Conservation (phyloP, 2,888 invertebrate genomes). For the Leptogaster cylindrica region DNA sequence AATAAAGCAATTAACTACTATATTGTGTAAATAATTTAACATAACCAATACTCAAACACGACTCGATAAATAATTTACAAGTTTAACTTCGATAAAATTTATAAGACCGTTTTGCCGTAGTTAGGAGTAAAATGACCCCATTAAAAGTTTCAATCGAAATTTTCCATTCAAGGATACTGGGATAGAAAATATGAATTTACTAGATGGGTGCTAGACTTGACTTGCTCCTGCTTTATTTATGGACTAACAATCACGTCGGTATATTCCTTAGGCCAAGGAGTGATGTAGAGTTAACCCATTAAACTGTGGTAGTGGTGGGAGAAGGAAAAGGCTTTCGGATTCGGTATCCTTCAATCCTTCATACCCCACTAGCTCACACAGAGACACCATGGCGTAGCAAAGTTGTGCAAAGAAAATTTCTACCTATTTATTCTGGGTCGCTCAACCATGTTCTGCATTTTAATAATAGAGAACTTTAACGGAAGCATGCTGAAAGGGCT, state of each 20-base stretch:
- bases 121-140: slow-evolving; percentile 21
- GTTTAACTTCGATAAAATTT: not conserved
- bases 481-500: slow-evolving; percentile 8
- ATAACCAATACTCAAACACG: slow-evolving; percentile 3
- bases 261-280: not conserved
- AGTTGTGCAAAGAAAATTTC: not conserved
- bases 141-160: slow-evolving; percentile 26
- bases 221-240: slow-evolving; percentile 14
- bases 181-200: slow-evolving; percentile 1
- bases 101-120: slow-evolving; percentile 7
- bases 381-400: not conserved
- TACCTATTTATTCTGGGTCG: slow-evolving; percentile 26
- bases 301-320: not conserved
- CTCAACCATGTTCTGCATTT: slow-evolving; percentile 32
- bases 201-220: not conserved
- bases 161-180: not conserved
- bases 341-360: not conserved
- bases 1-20: slow-evolving; percentile 15
- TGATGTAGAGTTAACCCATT: slow-evolving; percentile 17
- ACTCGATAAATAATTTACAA: slow-evolving; percentile 7
- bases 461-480: slow-evolving; percentile 19
- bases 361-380: not conserved
- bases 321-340: not conserved
- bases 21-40: slow-evolving; percentile 19
- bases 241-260: slow-evolving; percentile 23